These are phyloP conservation scores for Eucidaris tribuloides DNA, from an alignment of 35 echinoderm and acorn worm species.

Conservation along the genomic window DNA sequence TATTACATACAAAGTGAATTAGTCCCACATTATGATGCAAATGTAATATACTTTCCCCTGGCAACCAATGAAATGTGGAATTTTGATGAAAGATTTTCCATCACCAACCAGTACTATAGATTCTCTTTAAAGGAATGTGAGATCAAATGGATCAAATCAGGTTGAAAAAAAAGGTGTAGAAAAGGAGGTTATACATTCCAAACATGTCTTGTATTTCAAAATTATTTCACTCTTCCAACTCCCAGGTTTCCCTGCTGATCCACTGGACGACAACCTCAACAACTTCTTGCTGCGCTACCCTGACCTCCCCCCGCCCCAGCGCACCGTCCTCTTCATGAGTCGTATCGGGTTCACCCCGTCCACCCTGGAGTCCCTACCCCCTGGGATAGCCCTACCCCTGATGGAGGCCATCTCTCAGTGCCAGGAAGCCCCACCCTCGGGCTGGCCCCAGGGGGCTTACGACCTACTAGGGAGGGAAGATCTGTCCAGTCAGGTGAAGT, in stretches of 20 bases:
- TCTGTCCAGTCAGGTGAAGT: constrained; percentile 63
- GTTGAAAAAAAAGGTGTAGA: no score
- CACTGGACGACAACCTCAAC: neutral
- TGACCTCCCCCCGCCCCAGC: constrained; percentile 34
- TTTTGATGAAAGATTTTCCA: no score
- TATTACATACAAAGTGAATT: no score
- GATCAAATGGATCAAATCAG: no score
- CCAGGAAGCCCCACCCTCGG: constrained; percentile 61
- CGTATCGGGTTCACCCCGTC: constrained; percentile 46
- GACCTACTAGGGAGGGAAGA: constrained; percentile 80
- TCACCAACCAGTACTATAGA: no score
- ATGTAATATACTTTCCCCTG: no score
- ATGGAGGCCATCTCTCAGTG: constrained; percentile 69
- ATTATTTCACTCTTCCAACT: no score
- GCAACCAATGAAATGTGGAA: no score
- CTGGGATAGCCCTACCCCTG: constrained; percentile 76
- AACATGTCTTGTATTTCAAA: no score
- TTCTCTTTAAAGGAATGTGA: no score
- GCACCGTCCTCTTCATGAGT: constrained; percentile 83
- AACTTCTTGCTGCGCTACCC: constrained; percentile 28
- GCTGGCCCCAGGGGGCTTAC: constrained; percentile 90
- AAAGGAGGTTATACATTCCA: no score
- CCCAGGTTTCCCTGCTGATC: neutral
- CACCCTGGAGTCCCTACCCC: constrained; percentile 55
- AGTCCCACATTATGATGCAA: no score